Evolutionary conservation across 2,888 invertebrate genomes (phyloP).

Genomic region (Tetranychus truncatus): DNA sequence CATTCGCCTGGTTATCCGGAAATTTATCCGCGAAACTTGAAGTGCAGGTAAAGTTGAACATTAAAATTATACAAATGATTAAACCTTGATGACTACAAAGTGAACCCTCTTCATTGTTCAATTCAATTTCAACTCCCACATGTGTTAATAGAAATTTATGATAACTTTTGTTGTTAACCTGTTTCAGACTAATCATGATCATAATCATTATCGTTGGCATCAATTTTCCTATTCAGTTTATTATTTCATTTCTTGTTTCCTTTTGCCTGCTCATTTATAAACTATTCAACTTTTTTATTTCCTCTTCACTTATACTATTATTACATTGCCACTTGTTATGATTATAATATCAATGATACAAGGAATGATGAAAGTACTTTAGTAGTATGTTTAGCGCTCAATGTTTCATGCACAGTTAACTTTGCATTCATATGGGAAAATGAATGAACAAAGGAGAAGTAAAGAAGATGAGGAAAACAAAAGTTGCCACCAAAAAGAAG

Average conservation of each 20-base stretch:
- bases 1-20: slow-evolving; percentile 84
- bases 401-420: background rate
- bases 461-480: background rate
- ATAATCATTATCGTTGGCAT: background rate
- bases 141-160: no score
- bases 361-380: no score
- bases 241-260: background rate
- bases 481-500: background rate
- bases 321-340: no score
- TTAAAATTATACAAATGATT: background rate
- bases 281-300: background rate
- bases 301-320: background rate
- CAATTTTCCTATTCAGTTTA: background rate
- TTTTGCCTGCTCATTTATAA: background rate
- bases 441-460: background rate
- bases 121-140: no score
- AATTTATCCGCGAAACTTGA: slow-evolving; percentile 69
- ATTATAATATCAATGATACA: no score
- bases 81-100: no score
- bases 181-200: background rate
- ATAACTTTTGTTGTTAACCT: background rate
- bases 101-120: no score
- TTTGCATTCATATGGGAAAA: background rate
- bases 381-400: background rate
- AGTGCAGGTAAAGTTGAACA: slow-evolving; percentile 42